Percentiles rank a stretch among this genome's conserved stretches.
phyloP scores from a whole-genome alignment of 1,140 invertebrate genomes.

The Anastrepha obliqua region DNA sequence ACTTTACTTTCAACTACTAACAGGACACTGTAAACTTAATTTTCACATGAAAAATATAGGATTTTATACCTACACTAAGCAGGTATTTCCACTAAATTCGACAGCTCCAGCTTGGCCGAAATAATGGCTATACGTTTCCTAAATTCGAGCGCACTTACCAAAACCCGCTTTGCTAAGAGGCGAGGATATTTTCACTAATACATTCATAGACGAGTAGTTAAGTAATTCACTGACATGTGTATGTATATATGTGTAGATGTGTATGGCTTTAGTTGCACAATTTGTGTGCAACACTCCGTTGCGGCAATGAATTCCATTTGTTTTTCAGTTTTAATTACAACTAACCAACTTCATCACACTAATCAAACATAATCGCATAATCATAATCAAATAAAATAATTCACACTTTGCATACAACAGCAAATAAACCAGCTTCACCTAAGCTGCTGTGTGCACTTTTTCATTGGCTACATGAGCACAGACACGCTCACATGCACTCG shows the following conservation, averaged over 20 bases:
- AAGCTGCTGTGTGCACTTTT: background rate
- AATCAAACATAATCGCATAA: conserved; percentile 52
- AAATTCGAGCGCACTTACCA: too few species aligned
- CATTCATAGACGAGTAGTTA: background rate
- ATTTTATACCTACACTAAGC: too few species aligned
- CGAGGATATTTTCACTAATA: background rate
- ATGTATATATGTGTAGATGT: background rate
- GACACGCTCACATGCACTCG: background rate
- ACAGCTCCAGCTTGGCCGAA: too few species aligned
- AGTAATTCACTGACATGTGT: background rate
- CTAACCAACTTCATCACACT: conserved; percentile 50
- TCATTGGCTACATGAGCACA: background rate
- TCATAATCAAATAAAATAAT: conserved; percentile 50
- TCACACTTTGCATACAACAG: conserved; percentile 18
- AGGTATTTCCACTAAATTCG: too few species aligned
- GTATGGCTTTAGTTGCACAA: background rate
- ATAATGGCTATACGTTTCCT: too few species aligned
- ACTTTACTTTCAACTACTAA: too few species aligned
- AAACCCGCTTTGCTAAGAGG: too few species aligned
- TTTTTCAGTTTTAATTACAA: conserved; percentile 49
- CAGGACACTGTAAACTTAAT: too few species aligned
- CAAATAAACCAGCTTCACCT: background rate
- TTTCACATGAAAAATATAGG: too few species aligned
- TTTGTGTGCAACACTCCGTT: conserved; percentile 14
- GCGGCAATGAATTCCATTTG: conserved; percentile 41